Evolutionary conservation across 2,113 vertebrate genomes (phyloP).

Genomic region (Nymphicus hollandicus): DNA sequence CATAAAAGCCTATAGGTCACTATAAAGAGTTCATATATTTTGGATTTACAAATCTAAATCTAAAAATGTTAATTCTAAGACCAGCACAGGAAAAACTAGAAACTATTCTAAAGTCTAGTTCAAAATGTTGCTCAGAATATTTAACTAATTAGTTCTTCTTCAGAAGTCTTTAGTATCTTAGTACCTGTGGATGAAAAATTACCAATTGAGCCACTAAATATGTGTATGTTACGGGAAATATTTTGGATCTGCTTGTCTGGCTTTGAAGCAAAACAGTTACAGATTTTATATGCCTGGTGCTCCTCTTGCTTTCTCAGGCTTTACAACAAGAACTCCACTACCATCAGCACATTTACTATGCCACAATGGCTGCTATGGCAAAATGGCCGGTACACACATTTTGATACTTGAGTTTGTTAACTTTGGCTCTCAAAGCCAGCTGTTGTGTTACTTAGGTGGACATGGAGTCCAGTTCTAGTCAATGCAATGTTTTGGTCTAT

Average conservation of each 20-base stretch:
- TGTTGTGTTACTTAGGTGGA: background rate
- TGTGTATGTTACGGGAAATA: background rate
- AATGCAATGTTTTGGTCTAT: background rate
- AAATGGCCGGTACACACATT: background rate
- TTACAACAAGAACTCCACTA: background rate
- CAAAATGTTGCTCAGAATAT: background rate
- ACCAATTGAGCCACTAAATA: background rate
- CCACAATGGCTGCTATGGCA: background rate
- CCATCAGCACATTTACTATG: background rate
- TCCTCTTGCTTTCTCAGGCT: background rate
- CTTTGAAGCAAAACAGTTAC: background rate
- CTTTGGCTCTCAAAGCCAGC: background rate
- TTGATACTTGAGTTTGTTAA: background rate
- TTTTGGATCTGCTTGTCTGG: background rate
- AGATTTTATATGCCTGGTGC: background rate
- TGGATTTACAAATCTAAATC: background rate
- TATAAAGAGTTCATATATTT: background rate
- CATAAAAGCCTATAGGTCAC: background rate
- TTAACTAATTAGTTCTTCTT: background rate
- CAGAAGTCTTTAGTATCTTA: background rate
- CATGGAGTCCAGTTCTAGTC: background rate
- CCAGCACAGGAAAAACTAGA: background rate
- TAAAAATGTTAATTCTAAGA: background rate
- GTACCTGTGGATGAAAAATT: background rate
- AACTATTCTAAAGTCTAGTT: background rate